These are phyloP conservation scores for Phyllotis vaccarum DNA, from an alignment of 2,797 vertebrate species.

Conservation along the genomic window DNA sequence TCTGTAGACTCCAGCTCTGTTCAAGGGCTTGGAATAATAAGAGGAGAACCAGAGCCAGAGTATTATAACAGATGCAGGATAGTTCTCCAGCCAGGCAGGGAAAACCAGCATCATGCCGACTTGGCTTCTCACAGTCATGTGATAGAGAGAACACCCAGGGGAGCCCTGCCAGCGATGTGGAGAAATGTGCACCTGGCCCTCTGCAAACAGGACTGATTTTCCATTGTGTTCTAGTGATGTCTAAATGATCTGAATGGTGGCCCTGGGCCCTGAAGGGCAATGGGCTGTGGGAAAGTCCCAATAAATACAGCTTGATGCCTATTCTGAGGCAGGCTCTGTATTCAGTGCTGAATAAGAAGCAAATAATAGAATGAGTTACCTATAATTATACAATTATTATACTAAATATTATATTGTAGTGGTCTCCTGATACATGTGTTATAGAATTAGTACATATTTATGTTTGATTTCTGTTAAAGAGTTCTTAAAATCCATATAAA, in stretches of 20 bases:
- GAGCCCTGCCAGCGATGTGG: background rate
- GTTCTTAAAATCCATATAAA: background rate
- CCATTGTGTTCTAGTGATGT: background rate
- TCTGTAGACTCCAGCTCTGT: background rate
- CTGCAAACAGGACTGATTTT: background rate
- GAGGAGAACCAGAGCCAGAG: background rate
- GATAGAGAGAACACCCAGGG: background rate
- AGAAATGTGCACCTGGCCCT: background rate
- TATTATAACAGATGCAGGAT: background rate
- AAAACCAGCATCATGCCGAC: background rate
- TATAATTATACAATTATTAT: background rate
- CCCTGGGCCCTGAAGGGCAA: background rate
- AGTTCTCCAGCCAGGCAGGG: background rate
- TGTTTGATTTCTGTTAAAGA: background rate
- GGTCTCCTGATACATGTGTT: background rate
- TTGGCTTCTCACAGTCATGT: background rate
- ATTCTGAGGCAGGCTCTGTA: background rate
- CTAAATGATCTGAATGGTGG: background rate
- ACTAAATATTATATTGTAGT: background rate
- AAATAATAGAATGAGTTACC: background rate
- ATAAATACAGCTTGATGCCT: background rate
- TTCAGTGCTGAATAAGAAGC: background rate
- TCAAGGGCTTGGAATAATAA: background rate
- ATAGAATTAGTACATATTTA: background rate
- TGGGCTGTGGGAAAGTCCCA: background rate